phyloP scores from a whole-genome alignment of 2,797 vertebrate species.

The Danio kyathit region DNA sequence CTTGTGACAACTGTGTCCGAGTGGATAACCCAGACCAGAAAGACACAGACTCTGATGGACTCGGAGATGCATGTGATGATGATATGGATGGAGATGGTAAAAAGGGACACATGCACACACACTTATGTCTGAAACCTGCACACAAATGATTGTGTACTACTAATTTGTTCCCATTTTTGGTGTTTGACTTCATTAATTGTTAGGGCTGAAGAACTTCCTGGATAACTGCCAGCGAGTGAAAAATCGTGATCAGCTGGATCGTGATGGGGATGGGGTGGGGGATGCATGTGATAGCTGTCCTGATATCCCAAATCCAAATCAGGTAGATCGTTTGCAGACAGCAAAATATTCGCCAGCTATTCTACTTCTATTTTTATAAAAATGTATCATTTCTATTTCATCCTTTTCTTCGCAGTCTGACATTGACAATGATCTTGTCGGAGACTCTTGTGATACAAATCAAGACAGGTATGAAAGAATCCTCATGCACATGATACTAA shows the following conservation, averaged over 20 bases:
- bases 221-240: conserved; percentile 93
- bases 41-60: conserved; percentile 93
- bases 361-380: not conserved
- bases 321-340: conserved; percentile 77
- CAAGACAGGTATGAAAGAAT: conserved; percentile 90
- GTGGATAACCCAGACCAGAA: conserved; percentile 94
- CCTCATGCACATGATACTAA: not conserved
- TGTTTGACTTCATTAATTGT: not conserved
- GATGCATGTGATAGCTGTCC: conserved; percentile 98
- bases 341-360: not conserved
- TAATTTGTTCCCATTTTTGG: not conserved
- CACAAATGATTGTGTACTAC: not conserved
- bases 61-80: conserved; percentile 94
- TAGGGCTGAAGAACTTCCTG: conserved; percentile 94
- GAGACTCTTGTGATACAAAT: conserved; percentile 98
- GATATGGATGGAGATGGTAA: conserved; percentile 98
- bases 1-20: conserved; percentile 92
- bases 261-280: conserved; percentile 93
- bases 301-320: conserved; percentile 94
- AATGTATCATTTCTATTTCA: not conserved
- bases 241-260: conserved; percentile 90
- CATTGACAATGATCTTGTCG: conserved; percentile 94
- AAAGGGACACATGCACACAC: conserved; percentile 57
- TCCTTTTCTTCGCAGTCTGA: conserved; percentile 85
- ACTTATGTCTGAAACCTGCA: not conserved